phyloP scores from a whole-genome alignment of 2,797 vertebrate species.

The Crenichthys baileyi region DNA sequence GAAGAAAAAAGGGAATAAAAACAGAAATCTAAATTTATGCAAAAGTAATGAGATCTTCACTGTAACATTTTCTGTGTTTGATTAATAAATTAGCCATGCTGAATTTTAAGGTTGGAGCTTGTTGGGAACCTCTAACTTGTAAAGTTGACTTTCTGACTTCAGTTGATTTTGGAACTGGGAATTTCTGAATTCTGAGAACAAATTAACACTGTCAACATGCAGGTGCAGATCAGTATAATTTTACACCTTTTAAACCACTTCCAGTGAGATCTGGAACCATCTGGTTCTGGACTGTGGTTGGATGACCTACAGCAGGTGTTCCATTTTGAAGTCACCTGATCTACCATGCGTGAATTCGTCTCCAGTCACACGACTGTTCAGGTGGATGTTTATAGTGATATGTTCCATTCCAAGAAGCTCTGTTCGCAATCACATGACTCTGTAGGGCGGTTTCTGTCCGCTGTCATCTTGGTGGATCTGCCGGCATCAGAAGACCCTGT shows the following conservation, averaged over 20 bases:
- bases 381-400: background rate
- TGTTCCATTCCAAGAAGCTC: background rate
- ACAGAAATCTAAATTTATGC: too few relatives aligned
- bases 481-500: constrained; percentile 83
- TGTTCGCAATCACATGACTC: background rate
- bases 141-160: background rate
- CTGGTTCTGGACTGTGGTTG: background rate
- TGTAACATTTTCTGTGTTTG: too few relatives aligned
- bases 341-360: background rate
- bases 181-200: background rate
- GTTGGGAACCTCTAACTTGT: background rate
- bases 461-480: constrained; percentile 83
- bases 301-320: background rate
- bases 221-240: background rate
- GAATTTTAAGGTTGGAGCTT: background rate
- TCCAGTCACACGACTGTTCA: background rate
- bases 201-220: background rate
- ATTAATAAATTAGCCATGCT: too few relatives aligned
- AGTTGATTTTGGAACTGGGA: background rate
- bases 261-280: background rate
- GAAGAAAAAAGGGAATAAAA: too few relatives aligned
- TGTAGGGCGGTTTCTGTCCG: background rate
- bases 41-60: too few relatives aligned
- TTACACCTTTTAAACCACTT: background rate
- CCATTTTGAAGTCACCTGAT: background rate